phyloP scores from a whole-genome alignment of 2,113 vertebrate genomes.

The Paradisaea rubra region DNA sequence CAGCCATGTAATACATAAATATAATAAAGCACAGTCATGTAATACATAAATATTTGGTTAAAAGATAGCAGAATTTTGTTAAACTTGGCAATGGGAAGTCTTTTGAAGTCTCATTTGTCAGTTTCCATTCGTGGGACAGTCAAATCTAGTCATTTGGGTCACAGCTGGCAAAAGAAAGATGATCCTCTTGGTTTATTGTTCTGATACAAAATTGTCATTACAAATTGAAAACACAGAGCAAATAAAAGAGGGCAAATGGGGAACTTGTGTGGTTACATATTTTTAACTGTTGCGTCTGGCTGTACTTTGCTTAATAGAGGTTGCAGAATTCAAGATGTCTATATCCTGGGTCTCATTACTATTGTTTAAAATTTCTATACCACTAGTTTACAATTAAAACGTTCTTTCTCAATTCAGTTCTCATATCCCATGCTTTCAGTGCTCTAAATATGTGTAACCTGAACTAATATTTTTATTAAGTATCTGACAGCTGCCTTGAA shows the following conservation, averaged over 20 bases:
- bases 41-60: slow-evolving; percentile 68
- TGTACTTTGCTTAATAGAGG: slow-evolving; percentile 38
- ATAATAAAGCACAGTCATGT: slow-evolving; percentile 61
- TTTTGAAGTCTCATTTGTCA: slow-evolving; percentile 63
- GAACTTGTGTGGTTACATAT: slow-evolving; percentile 57
- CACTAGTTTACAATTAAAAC: slow-evolving; percentile 19
- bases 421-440: not conserved
- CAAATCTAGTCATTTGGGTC: slow-evolving; percentile 52
- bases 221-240: slow-evolving; percentile 63
- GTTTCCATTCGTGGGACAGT: slow-evolving; percentile 51
- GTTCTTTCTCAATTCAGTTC: slow-evolving; percentile 1
- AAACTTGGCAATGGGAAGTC: slow-evolving; percentile 56
- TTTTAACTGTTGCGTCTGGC: slow-evolving; percentile 59
- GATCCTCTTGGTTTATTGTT: slow-evolving; percentile 58
- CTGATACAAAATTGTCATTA: slow-evolving; percentile 65
- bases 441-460: slow-evolving; percentile 6
- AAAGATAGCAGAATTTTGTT: slow-evolving; percentile 62
- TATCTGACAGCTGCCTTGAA: slow-evolving; percentile 5
- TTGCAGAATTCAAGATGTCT: slow-evolving; percentile 56
- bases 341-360: slow-evolving; percentile 44
- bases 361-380: slow-evolving; percentile 51
- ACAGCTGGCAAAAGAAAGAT: slow-evolving; percentile 62
- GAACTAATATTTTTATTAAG: slow-evolving; percentile 33
- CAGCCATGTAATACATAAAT: slow-evolving; percentile 65
- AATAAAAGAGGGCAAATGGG: slow-evolving; percentile 64